Evolutionary conservation across 2,888 invertebrate genomes (phyloP).

Genomic region (Dryococelus australis): DNA sequence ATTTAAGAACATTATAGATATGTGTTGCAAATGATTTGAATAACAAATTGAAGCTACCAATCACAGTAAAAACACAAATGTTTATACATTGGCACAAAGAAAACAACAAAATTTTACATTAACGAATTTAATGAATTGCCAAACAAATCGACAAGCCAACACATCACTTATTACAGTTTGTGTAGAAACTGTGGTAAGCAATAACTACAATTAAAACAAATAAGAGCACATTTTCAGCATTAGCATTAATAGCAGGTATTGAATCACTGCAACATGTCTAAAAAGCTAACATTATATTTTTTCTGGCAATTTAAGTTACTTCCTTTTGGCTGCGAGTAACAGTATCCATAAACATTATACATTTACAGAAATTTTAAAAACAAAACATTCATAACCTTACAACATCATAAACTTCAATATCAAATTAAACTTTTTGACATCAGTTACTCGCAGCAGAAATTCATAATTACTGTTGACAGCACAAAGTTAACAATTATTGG

Average conservation of each 20-base stretch:
- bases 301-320: neutral
- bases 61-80: neutral
- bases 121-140: neutral
- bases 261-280: constrained; percentile 16
- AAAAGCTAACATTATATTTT: constrained; percentile 3
- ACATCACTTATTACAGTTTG: neutral
- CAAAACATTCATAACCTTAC: neutral
- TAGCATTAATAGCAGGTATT: constrained; percentile 9
- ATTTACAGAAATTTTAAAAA: neutral
- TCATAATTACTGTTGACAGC: neutral
- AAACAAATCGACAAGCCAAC: neutral
- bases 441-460: neutral
- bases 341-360: neutral
- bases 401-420: constrained; percentile 23
- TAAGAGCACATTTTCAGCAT: neutral
- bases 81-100: neutral
- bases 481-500: neutral
- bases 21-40: constrained; percentile 6
- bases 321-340: neutral
- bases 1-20: neutral
- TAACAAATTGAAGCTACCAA: neutral
- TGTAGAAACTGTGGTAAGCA: neutral
- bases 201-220: neutral
- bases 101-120: neutral
- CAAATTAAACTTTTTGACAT: neutral